Evolutionary conservation across 2,888 invertebrate species (phyloP).

Genomic region (Lamellibrachia satsuma): DNA sequence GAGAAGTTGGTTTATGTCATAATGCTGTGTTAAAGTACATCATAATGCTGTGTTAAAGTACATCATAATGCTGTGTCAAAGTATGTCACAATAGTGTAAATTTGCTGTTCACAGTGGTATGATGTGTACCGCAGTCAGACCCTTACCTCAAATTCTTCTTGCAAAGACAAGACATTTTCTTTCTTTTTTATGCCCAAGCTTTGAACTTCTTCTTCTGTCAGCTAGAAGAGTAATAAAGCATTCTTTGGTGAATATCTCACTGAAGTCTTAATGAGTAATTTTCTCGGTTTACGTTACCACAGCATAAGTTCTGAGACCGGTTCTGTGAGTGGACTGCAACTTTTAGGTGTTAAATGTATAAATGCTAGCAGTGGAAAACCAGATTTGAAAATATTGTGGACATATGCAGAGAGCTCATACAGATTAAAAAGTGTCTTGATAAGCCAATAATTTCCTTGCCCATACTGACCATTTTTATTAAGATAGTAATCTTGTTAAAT

Average conservation of each 20-base stretch:
- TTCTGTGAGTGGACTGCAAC: neutral
- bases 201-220: slow-evolving; percentile 26
- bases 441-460: no score
- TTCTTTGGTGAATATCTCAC: neutral
- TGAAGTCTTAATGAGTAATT: neutral
- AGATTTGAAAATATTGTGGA: no score
- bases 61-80: neutral
- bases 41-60: neutral
- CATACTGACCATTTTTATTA: no score
- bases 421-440: no score
- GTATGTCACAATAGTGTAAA: neutral
- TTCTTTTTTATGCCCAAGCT: slow-evolving; percentile 25
- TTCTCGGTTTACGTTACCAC: neutral
- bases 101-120: neutral
- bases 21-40: neutral
- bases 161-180: slow-evolving; percentile 20
- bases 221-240: slow-evolving; percentile 14
- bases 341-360: no score
- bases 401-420: no score
- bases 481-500: no score
- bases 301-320: neutral
- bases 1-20: no score
- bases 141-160: slow-evolving; percentile 30
- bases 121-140: neutral
- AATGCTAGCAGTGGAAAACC: no score